Conservation (phyloP, 2,797 vertebrate genomes). For the Rallus crepitans region DNA sequence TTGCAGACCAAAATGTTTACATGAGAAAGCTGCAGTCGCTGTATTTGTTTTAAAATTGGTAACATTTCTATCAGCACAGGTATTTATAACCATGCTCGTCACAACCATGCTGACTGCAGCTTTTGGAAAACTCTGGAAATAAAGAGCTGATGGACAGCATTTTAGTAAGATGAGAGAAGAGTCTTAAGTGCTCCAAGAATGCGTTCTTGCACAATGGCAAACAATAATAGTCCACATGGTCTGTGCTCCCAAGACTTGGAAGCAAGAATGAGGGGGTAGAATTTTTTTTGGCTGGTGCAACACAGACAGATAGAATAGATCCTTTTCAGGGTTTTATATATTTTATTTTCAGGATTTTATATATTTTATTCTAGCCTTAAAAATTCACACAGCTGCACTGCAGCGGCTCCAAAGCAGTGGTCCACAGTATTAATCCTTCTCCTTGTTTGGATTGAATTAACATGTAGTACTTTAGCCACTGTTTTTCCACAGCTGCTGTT, state of each 20-base stretch:
- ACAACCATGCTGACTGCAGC: not conserved
- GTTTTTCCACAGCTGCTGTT: not conserved
- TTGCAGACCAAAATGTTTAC: not conserved
- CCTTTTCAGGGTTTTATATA: not conserved
- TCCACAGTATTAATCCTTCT: not conserved
- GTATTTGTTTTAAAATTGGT: not conserved
- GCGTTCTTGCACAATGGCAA: not conserved
- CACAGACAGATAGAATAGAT: not conserved
- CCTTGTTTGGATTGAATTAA: not conserved
- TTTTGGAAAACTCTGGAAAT: not conserved
- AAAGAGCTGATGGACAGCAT: not conserved
- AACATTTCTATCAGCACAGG: not conserved
- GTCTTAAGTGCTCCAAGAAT: slow-evolving; percentile 22
- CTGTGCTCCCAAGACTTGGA: not conserved
- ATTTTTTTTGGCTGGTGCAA: not conserved
- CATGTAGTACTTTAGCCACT: not conserved
- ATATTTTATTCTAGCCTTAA: not conserved
- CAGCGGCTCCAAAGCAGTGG: not conserved
- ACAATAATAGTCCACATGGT: not conserved
- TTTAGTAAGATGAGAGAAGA: not conserved
- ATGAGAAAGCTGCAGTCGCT: fast-evolving
- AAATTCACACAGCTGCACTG: not conserved
- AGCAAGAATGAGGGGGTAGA: slow-evolving; percentile 5
- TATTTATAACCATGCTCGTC: not conserved
- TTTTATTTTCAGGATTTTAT: not conserved